Evolutionary conservation across 2,888 invertebrate genomes (phyloP), one percentile per base, ranked within the genome.

Genomic region (Pachymerium ferrugineum): DNA sequence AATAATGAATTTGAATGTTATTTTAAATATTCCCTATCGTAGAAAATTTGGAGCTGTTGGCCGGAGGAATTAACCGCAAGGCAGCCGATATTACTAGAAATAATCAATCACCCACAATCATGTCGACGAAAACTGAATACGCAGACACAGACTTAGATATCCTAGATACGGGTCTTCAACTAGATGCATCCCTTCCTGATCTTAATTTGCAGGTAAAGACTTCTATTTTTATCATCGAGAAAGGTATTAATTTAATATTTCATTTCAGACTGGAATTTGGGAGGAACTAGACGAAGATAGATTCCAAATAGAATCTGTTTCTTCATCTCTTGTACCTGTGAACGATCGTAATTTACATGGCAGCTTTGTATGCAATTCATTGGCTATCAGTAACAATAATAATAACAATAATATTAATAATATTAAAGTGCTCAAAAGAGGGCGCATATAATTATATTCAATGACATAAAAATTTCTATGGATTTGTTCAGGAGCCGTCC

Each of bases 101-200:
- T n/a, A n/a, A n/a, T n/a, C n/a, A n/a, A n/a, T n/a, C n/a, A n/a
- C n/a, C n/a, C n/a, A n/a, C n/a, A 25, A 62, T 10, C 1, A 3
- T 12, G 3, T 62, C 62, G 25, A 25, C 62, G 1, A 62, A 62
- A 76, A 69, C 35, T 70, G 19, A 29, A 74, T n/a, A 28, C 12
- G 25, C 62, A 28, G 74, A 73, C 47, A 29, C 38, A 69, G 75
- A 76, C 30, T 70, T 73, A 42, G 47, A 75, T 14, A 33, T 75
- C 1, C 74, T 79, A 14, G 78, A 77, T 12, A 75, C 75, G 33
- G 75, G 73, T 16, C 73, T 78, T 5, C 77, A 76, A 29, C 75
- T 78, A 16, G 80, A 80, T 73, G 78, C 79, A 19, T 76, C 79
- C 8, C 74, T 80, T 33, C 77, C 78, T 25, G 79, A 80, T 47